phyloP scores from a whole-genome alignment of 2,113 vertebrate genomes.

The Platichthys flesus region DNA sequence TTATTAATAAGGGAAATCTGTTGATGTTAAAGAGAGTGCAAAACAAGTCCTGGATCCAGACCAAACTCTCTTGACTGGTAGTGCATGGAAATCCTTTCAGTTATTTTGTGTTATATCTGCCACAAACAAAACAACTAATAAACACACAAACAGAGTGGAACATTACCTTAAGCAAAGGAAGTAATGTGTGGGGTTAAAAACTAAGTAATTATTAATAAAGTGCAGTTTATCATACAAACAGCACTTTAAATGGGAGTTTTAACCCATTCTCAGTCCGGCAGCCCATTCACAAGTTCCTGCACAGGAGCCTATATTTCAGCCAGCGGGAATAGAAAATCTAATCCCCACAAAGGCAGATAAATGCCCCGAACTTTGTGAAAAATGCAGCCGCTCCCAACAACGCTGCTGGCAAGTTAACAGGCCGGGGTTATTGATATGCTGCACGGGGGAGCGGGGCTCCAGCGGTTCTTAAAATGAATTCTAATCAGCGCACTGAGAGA shows the following conservation, averaged over 20 bases:
- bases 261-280: not conserved
- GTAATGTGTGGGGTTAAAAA: no score
- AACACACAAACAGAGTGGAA: no score
- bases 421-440: constrained; percentile 60
- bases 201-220: not conserved
- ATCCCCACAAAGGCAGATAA: constrained; percentile 44
- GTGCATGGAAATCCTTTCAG: no score
- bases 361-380: constrained; percentile 59
- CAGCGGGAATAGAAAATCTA: constrained; percentile 34
- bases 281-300: not conserved
- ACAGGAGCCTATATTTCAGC: constrained; percentile 21
- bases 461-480: constrained; percentile 60
- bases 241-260: not conserved
- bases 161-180: no score
- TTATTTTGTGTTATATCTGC: no score
- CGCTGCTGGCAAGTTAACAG: constrained; percentile 44
- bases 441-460: constrained; percentile 39
- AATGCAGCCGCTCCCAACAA: constrained; percentile 51
- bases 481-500: constrained; percentile 67
- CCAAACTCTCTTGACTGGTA: no score
- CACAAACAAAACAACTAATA: no score
- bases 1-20: no score
- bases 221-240: not conserved
- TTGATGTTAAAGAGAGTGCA: no score
- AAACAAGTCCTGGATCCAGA: no score